A percentile compares a stretch with the other conserved stretches of the same genome.
These are phyloP conservation scores for Cuniculus paca DNA, from an alignment of 2,797 vertebrate genomes.

Conservation along the genomic window DNA sequence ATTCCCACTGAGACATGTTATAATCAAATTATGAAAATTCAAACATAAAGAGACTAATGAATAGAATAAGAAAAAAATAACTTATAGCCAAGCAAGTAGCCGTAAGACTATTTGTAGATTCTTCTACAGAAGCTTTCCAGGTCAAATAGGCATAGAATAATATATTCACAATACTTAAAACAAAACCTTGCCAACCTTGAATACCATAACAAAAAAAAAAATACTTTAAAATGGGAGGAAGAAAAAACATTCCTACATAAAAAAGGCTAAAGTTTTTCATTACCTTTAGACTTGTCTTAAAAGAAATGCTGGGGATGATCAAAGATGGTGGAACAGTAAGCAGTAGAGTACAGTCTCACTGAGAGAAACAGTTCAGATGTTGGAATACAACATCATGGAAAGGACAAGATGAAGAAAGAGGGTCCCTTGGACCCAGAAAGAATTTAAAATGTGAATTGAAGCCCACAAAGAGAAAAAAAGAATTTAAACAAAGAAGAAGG, in stretches of 20 bases:
- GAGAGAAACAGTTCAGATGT: too few relatives aligned
- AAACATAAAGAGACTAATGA: not conserved
- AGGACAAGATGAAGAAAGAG: too few relatives aligned
- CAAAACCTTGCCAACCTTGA: not conserved
- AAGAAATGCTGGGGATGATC: too few relatives aligned
- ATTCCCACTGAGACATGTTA: not conserved
- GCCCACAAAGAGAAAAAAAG: too few relatives aligned
- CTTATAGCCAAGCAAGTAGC: not conserved
- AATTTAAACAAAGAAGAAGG: too few relatives aligned
- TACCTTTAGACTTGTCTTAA: not conserved
- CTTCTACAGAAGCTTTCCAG: not conserved
- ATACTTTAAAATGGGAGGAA: not conserved
- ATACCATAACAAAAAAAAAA: not conserved
- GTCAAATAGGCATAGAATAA: not conserved
- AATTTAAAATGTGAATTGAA: too few relatives aligned
- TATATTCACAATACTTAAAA: not conserved
- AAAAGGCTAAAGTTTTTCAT: not conserved
- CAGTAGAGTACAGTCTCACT: too few relatives aligned
- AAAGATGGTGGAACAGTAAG: too few relatives aligned
- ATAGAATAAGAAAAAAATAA: not conserved
- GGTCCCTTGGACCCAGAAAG: too few relatives aligned
- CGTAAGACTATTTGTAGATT: not conserved
- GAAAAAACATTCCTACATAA: not conserved
- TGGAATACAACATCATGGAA: too few relatives aligned
- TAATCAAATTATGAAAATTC: not conserved